A percentile compares a stretch with the other conserved stretches of the same genome.
Evolutionary conservation across 2,888 invertebrate genomes (phyloP).

Genomic region (Cheilosia impressa): DNA sequence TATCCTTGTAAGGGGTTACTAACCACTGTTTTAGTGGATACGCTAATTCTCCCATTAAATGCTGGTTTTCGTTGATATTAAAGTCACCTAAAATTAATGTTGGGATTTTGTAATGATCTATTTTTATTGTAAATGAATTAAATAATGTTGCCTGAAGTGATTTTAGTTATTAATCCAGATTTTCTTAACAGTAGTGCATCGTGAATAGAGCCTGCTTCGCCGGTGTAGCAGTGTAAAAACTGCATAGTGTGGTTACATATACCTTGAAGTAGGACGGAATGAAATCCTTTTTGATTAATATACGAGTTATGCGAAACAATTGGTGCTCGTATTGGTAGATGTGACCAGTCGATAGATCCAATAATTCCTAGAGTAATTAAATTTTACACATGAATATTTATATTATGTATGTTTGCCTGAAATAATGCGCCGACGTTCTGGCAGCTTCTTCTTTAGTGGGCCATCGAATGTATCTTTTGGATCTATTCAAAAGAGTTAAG

Average conservation of each 20-base stretch:
- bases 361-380: not conserved
- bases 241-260: slow-evolving; percentile 31
- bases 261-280: slow-evolving; percentile 38
- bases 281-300: slow-evolving; percentile 47
- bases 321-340: slow-evolving; percentile 27
- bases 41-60: not conserved
- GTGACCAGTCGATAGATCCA: slow-evolving; percentile 19
- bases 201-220: slow-evolving; percentile 18
- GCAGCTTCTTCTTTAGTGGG: slow-evolving; percentile 18
- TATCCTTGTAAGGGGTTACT: too few relatives aligned
- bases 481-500: not conserved
- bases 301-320: slow-evolving; percentile 34
- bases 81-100: too few relatives aligned
- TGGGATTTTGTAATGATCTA: too few relatives aligned
- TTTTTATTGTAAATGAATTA: too few relatives aligned
- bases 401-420: not conserved
- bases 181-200: too few relatives aligned
- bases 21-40: too few relatives aligned
- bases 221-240: slow-evolving; percentile 29
- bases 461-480: slow-evolving; percentile 8
- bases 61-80: too few relatives aligned
- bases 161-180: too few relatives aligned
- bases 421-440: not conserved
- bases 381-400: too few relatives aligned
- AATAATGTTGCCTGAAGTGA: too few relatives aligned